Evolutionary conservation across 2,797 vertebrate species (phyloP).

Genomic region (Sternarchorhynchus goeldii): DNA sequence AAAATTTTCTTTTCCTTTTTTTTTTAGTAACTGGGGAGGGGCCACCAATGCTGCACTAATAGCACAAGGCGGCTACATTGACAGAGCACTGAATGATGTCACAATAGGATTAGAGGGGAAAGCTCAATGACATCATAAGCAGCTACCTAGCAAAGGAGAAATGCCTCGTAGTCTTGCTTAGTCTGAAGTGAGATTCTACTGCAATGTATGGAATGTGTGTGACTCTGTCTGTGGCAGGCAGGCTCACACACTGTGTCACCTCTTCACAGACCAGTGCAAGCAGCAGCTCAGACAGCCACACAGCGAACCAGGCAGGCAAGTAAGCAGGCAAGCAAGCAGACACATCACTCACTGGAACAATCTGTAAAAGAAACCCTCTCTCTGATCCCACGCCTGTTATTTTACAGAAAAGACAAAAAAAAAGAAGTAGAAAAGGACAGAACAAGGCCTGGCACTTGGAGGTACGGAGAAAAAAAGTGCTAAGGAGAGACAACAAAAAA

Average conservation of each 20-base stretch:
- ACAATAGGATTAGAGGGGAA: conserved; percentile 42
- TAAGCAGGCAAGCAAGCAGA: neutral
- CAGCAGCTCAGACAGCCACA: conserved; percentile 21
- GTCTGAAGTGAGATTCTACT: neutral
- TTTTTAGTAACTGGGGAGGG: neutral
- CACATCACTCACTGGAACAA: neutral
- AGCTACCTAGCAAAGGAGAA: conserved; percentile 35
- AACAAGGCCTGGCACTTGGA: neutral
- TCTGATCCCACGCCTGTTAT: neutral
- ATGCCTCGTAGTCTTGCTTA: neutral
- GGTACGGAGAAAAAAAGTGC: neutral
- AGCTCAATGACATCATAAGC: conserved; percentile 29
- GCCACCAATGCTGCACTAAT: conserved; percentile 8
- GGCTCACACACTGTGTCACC: neutral
- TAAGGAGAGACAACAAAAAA: neutral
- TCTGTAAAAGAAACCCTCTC: neutral
- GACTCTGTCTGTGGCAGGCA: neutral
- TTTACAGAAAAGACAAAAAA: neutral
- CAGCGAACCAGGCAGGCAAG: neutral
- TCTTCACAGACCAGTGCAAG: conserved; percentile 6
- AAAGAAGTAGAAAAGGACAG: neutral
- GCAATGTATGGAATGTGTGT: neutral
- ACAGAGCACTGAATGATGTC: conserved; percentile 70
- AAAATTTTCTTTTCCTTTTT: neutral
- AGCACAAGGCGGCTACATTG: conserved; percentile 73